Evolutionary conservation across 2,797 vertebrate genomes (phyloP), one percentile per base, ranked within the genome.

Genomic region (Perodicticus potto): DNA sequence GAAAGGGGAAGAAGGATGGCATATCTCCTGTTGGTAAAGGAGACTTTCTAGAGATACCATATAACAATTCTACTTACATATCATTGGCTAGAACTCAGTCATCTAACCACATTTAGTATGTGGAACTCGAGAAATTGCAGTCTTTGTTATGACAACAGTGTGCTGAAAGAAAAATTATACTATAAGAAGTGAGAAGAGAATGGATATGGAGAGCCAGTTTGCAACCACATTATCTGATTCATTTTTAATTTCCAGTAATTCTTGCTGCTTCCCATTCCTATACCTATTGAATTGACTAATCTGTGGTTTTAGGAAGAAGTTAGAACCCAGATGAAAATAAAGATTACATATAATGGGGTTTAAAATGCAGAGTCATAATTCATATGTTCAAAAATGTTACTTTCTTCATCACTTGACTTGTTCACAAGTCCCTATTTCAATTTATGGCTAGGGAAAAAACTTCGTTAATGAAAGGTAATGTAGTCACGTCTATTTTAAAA

Each of bases 381-480:
- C 73, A 78, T 9, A 49, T 85, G 9, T 91, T 14, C 57, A 91
- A 49, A 93, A 95, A n/a, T 80, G 34, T 82, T 74, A 65, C 70
- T 91, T 91, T 84, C 67, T 84, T 86, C 34, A 70, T 93, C 96
- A 84, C n/a, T 83, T 83, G 14, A 43, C 23, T 81, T 93, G 32
- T 34, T 8, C 16, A 57, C 32, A 80, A 94, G 37, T 7, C 20
- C 37, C 25, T 86, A 59, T 90, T 94, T 92, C 34, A 12, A 70
- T 67, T 93, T 70, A 83, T 55, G 23, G 3, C 59, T 86, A 67
- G 61, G 74, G n/a, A 87, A 84, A 81, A 40, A 13, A 16, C 43
- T 29, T 70, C 72, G 16, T 63, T n/a, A 80, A 20, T 80, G 61
- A 90, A 94, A 93, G 12, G 32, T 37, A 70, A 86, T 59, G 13